phyloP scores from a whole-genome alignment of 64 coral and sea anemone genomes.

The Montipora capricornis region DNA sequence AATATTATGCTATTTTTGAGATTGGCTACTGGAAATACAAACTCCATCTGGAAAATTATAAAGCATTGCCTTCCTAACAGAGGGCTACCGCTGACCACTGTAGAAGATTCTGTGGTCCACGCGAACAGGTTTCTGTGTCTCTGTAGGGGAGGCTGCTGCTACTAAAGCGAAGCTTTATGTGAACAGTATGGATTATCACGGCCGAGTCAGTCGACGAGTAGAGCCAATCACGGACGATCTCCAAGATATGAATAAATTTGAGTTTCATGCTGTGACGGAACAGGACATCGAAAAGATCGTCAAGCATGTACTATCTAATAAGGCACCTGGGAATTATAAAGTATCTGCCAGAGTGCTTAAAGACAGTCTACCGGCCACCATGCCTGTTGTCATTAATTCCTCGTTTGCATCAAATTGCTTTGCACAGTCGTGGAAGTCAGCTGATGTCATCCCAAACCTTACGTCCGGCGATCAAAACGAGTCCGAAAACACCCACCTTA shows the following conservation, averaged over 20 bases:
- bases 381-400: constrained; percentile 36
- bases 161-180: too few relatives aligned
- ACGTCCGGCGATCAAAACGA: constrained; percentile 34
- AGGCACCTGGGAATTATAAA: constrained; percentile 52
- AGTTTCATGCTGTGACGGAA: constrained; percentile 31
- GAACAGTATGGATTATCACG: too few relatives aligned
- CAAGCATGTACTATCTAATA: constrained; percentile 38
- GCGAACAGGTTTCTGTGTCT: too few relatives aligned
- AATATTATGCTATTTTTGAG: too few relatives aligned
- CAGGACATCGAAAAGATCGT: constrained; percentile 51
- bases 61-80: too few relatives aligned
- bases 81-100: too few relatives aligned
- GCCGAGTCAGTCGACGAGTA: too few relatives aligned
- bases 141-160: too few relatives aligned
- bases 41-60: too few relatives aligned
- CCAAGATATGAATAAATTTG: background rate
- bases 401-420: constrained; percentile 38
- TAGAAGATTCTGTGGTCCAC: too few relatives aligned
- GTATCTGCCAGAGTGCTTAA: constrained; percentile 34
- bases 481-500: background rate
- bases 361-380: constrained; percentile 35
- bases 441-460: constrained; percentile 17
- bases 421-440: constrained; percentile 29
- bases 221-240: too few relatives aligned
- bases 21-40: too few relatives aligned